These are phyloP conservation scores for Toxonevra muliebris DNA, from an alignment of 2,888 invertebrate species.

Conservation along the genomic window DNA sequence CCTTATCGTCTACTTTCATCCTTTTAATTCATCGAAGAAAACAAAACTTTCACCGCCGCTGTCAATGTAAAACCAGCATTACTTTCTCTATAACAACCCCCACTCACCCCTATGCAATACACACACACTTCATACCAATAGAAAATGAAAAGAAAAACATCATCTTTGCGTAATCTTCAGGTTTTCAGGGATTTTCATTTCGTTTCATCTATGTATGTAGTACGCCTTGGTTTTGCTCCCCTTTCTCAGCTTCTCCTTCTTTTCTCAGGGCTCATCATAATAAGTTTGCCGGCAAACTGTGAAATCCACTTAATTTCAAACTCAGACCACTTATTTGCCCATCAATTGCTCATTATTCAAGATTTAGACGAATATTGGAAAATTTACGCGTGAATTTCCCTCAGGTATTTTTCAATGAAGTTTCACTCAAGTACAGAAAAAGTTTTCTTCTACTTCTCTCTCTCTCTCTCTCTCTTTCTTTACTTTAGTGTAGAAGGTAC, in stretches of 20 bases:
- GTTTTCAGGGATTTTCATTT: constrained; percentile 22
- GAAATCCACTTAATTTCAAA: constrained; percentile 44
- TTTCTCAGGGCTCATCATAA: not conserved
- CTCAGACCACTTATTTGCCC: constrained; percentile 34
- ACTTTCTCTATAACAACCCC: not conserved
- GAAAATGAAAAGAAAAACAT: not conserved
- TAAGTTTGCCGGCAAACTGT: constrained; percentile 20
- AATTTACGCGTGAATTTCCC: constrained; percentile 37
- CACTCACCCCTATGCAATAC: not conserved
- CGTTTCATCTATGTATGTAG: not conserved
- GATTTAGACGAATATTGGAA: constrained; percentile 35
- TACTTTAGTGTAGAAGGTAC: not conserved
- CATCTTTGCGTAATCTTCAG: not conserved
- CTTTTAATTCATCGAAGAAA: not conserved
- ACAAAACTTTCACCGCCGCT: constrained; percentile 10
- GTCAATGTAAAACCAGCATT: not conserved
- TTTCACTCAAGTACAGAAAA: not conserved
- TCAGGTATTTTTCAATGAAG: constrained; percentile 29
- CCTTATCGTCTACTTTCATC: not conserved
- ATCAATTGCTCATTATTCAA: constrained; percentile 43
- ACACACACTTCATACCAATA: not conserved
- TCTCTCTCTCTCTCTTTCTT: not conserved
- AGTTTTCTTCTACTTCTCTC: too few relatives aligned
- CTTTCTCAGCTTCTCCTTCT: too few relatives aligned
- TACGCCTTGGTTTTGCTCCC: too few relatives aligned